Base-by-base conservation (phyloP, 2,113 vertebrate genomes). In the Podarcis muralis region DNA sequence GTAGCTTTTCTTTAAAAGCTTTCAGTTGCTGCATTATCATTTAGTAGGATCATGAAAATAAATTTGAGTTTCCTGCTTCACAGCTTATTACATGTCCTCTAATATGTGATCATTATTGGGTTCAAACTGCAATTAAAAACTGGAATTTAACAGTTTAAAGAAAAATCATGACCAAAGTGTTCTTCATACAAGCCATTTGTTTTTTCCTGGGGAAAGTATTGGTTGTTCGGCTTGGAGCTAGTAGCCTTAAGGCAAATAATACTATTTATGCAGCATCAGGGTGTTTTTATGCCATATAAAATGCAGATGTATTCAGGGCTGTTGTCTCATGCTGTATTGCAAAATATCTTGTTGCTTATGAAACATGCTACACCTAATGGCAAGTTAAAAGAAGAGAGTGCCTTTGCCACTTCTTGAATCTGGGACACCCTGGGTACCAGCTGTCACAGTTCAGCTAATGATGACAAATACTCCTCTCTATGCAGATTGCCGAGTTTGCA, bases 391-490 rank as follows among this genome's bases (percentile, higher is more conserved):
- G 89, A 94, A 93, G 92, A 89, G 88, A 94, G 92, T 88, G 92
- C 91, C 89, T 95, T 98, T 98, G 97, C 98, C 97, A 97, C 98
- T 98, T 97, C 97, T 97, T 93, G 97, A 98, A 98, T 98, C 98
- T 97, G 98, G 98, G 98, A 97, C 98, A 97, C 97, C 93, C 96
- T 96, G 97, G 98, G 98, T 99, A 97, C 98, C 98, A 98, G 99
- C 98, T 99, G 99, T 99, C 99, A 99, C 97, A 97, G 97, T 97
- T 96, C 95, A 97, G 98, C 98, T 99, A 99, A 99, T 99, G 99
- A 99, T 99, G 99, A 99, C 98, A 99, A 99, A 99, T 99, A 98
- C 97, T 95, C 97, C 97, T 97, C 98, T 98, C 97, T 98, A 99
- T 99, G 99, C 98, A 99, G 98, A 99, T 98, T 98, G 98, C 96